Evolutionary conservation across 1,140 invertebrate species (phyloP).

Genomic region (Pseudobourletiella spinata): DNA sequence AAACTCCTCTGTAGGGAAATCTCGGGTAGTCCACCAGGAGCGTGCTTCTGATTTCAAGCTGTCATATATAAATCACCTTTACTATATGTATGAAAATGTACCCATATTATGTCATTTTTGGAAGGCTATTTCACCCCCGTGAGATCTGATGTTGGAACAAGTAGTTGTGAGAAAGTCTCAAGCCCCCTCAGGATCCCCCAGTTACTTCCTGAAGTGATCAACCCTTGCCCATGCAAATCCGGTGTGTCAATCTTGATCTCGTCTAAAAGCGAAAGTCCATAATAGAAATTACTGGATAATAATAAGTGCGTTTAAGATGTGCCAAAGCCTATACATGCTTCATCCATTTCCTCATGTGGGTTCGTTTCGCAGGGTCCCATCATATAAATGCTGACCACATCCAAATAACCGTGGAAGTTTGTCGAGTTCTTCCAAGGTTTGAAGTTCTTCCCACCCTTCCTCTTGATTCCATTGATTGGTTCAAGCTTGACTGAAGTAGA

Average conservation of each 20-base stretch:
- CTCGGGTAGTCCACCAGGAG: conserved; percentile 59
- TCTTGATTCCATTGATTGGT: background rate
- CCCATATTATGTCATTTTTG: no score
- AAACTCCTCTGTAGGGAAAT: conserved; percentile 63
- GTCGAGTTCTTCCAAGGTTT: conserved; percentile 36
- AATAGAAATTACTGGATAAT: no score
- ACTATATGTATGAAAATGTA: no score
- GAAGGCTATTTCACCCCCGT: conserved; percentile 33
- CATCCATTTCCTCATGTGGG: conserved; percentile 58
- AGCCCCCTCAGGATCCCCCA: conserved; percentile 35
- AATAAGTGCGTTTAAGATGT: no score
- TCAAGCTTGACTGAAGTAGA: background rate
- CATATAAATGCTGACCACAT: conserved; percentile 46
- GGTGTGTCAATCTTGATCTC: conserved; percentile 43
- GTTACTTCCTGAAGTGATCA: conserved; percentile 37
- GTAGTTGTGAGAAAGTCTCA: conserved; percentile 35
- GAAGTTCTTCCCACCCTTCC: background rate
- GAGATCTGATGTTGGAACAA: conserved; percentile 25
- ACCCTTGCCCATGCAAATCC: conserved; percentile 37
- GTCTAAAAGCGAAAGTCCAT: conserved; percentile 43
- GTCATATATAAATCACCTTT: background rate
- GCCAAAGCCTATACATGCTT: no score
- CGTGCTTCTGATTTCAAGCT: conserved; percentile 44
- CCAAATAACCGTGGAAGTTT: conserved; percentile 41
- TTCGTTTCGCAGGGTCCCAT: conserved; percentile 47